Percentiles rank a stretch among this genome's conserved stretches.
Evolutionary conservation across 1,140 invertebrate genomes (phyloP).

Genomic region (Drosophila elegans): DNA sequence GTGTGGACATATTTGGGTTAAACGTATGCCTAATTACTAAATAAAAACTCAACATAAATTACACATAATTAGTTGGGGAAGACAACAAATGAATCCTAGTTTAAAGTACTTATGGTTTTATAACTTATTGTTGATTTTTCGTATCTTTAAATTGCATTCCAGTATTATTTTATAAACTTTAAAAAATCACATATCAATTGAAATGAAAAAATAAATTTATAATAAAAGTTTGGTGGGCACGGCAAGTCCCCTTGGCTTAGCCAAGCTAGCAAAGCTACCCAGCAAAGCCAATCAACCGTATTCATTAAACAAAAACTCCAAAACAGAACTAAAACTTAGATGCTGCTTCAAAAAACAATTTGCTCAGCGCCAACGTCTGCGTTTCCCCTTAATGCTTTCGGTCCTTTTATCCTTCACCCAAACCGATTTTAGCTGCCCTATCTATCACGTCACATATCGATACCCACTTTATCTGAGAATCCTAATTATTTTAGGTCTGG

Average conservation of each 20-base stretch:
- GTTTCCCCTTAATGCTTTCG: background rate
- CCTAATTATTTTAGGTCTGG: conserved; percentile 51
- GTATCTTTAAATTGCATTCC: conserved; percentile 28
- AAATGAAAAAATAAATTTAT: conserved; percentile 56
- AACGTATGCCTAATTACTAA: conserved; percentile 62
- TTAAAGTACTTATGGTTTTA: conserved; percentile 15
- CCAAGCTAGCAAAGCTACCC: background rate
- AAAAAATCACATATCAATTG: conserved; percentile 74
- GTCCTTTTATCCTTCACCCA: background rate
- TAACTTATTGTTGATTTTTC: conserved; percentile 40
- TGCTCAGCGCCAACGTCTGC: conserved; percentile 48
- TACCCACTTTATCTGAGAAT: conserved; percentile 34
- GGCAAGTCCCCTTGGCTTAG: conserved; percentile 1
- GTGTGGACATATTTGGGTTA: conserved; percentile 48
- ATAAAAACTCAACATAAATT: conserved; percentile 77
- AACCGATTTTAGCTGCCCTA: conserved; percentile 27
- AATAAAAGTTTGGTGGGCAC: conserved; percentile 35
- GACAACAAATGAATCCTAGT: conserved; percentile 66
- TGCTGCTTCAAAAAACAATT: conserved; percentile 65
- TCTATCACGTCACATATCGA: conserved; percentile 27
- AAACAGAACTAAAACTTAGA: conserved; percentile 42
- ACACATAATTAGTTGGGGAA: conserved; percentile 72
- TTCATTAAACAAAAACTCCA: conserved; percentile 46
- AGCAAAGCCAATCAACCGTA: conserved; percentile 1
- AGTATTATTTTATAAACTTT: conserved; percentile 38